Conservation (phyloP, 23 tunicate species). For the Ascidia mentula region DNA sequence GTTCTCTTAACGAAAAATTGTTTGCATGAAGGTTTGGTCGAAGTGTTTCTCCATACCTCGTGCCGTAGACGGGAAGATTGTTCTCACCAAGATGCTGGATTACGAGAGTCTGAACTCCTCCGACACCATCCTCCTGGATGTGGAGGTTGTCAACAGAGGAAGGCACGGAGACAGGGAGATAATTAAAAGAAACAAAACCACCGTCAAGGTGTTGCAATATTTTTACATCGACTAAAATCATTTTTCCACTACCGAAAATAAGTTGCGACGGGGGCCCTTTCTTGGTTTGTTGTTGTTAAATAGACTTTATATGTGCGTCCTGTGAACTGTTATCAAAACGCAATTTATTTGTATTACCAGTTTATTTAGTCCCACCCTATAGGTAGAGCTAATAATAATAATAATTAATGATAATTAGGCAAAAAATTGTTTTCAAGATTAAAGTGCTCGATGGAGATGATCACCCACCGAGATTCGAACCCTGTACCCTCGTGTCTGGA, state of each 20-base stretch:
- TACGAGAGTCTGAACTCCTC: not conserved
- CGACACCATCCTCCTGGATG: not conserved
- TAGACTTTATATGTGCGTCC: too few relatives aligned
- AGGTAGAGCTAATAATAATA: too few relatives aligned
- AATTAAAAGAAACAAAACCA: not conserved
- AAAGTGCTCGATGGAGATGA: slow-evolving; percentile 28
- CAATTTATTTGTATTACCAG: too few relatives aligned
- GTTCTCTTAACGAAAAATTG: too few relatives aligned
- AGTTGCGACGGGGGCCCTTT: too few relatives aligned
- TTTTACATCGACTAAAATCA: too few relatives aligned
- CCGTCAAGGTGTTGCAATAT: not conserved
- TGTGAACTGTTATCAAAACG: too few relatives aligned
- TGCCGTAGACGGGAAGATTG: not conserved
- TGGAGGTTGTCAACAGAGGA: slow-evolving; percentile 1
- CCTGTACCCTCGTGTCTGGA: not conserved
- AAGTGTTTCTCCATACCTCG: not conserved
- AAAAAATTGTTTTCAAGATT: slow-evolving; percentile 15
- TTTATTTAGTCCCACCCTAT: too few relatives aligned
- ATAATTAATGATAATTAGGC: too few relatives aligned
- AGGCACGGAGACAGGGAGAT: not conserved
- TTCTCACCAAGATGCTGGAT: not conserved
- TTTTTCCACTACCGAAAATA: too few relatives aligned
- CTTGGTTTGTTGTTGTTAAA: too few relatives aligned
- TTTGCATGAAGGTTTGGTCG: not conserved
- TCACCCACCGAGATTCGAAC: slow-evolving; percentile 22